A percentile compares a stretch with the other conserved stretches of the same genome.
Conservation (phyloP, 2,888 invertebrate genomes). For the Calephelis perditalis region DNA sequence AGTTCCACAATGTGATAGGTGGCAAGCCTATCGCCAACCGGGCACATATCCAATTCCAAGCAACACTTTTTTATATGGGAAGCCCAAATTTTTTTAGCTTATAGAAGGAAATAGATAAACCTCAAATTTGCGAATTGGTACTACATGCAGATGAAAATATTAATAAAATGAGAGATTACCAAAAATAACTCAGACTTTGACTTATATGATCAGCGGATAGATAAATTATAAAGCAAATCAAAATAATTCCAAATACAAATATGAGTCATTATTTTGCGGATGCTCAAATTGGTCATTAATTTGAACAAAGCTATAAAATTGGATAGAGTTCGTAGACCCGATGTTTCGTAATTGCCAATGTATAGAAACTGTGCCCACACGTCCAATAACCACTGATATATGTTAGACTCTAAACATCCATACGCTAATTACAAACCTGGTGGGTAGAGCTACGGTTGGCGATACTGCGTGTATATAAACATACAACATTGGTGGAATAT, state of each 20-base stretch:
- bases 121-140: too few species aligned
- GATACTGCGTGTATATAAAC: too few species aligned
- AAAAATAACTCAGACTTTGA: not conserved
- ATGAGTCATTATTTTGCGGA: conserved; percentile 33
- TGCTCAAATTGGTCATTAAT: conserved; percentile 29
- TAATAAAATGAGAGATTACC: not conserved
- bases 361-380: conserved; percentile 11
- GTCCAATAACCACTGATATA: conserved; percentile 7
- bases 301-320: conserved; percentile 28
- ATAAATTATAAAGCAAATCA: conserved; percentile 17
- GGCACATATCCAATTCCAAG: too few species aligned
- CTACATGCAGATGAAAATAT: too few species aligned
- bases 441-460: conserved; percentile 3
- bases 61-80: too few species aligned
- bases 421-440: conserved; percentile 6
- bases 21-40: too few species aligned
- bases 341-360: conserved; percentile 17
- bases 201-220: conserved; percentile 1
- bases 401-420: conserved; percentile 8
- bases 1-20: too few species aligned
- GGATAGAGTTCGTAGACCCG: conserved; percentile 34
- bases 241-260: conserved; percentile 27
- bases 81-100: too few species aligned
- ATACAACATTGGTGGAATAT: too few species aligned
- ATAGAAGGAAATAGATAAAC: too few species aligned